Conservation (phyloP, 2,888 invertebrate genomes). For the Anthrax anthrax region DNA sequence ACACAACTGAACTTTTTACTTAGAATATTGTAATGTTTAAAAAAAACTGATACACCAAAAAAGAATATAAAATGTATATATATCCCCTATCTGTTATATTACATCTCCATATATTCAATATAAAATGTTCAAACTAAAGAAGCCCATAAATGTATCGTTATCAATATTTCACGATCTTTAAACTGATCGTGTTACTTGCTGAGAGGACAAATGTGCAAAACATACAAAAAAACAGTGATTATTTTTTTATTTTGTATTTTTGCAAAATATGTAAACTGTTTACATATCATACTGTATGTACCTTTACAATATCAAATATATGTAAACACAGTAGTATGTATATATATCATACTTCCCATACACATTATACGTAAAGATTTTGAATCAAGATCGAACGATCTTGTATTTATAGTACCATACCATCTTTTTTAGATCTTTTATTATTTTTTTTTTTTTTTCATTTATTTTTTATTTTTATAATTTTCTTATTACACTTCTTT, state of each 20-base stretch:
- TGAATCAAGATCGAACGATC: slow-evolving; percentile 9
- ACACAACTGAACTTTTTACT: no score
- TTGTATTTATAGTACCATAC: slow-evolving; percentile 8
- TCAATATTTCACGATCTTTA: slow-evolving; percentile 13
- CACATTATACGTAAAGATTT: not conserved
- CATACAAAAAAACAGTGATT: not conserved
- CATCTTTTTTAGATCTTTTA: slow-evolving; percentile 4
- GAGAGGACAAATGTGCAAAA: slow-evolving; percentile 13
- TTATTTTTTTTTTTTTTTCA: not conserved
- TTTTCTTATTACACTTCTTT: no score
- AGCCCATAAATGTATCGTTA: slow-evolving; percentile 12
- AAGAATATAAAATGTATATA: no score
- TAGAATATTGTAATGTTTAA: no score
- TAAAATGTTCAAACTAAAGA: no score
- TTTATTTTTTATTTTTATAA: not conserved
- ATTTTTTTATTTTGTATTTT: slow-evolving; percentile 3
- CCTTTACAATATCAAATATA: no score
- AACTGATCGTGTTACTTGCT: slow-evolving; percentile 13
- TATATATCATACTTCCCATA: no score
- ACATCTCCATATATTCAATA: not conserved
- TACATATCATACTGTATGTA: no score
- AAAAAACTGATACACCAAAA: no score
- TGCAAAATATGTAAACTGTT: slow-evolving; percentile 8
- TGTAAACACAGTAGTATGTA: no score
- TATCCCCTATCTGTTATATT: no score